These are phyloP conservation scores for Andrena marginata DNA, from an alignment of 2,888 invertebrate species.

Conservation along the genomic window DNA sequence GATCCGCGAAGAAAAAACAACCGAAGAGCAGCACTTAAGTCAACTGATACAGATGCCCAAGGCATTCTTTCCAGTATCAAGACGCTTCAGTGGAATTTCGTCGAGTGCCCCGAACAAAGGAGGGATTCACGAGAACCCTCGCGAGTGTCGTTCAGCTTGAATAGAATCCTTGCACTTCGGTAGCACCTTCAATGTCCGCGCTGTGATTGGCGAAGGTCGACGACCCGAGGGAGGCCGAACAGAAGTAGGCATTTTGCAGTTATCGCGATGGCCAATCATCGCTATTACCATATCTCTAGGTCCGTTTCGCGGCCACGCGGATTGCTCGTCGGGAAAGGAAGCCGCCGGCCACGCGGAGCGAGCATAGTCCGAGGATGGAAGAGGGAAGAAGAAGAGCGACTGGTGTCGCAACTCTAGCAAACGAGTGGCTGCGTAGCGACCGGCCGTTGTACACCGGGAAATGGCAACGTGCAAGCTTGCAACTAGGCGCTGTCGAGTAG, in stretches of 20 bases:
- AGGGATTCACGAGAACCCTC: not conserved
- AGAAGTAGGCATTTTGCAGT: constrained; percentile 54
- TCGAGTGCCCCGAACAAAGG: not conserved
- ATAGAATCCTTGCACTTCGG: not conserved
- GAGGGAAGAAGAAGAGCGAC: constrained; percentile 9
- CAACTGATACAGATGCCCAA: too few relatives aligned
- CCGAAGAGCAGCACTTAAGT: too few relatives aligned
- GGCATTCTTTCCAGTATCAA: too few relatives aligned
- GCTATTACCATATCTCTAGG: constrained; percentile 45
- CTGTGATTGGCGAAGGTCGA: constrained; percentile 30
- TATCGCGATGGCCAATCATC: constrained; percentile 46
- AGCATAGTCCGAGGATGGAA: not conserved
- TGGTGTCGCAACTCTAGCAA: constrained; percentile 40
- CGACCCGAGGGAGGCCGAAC: constrained; percentile 26
- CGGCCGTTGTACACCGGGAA: constrained; percentile 78
- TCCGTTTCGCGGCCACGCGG: constrained; percentile 1
- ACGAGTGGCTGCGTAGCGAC: constrained; percentile 59
- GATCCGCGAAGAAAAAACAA: too few relatives aligned
- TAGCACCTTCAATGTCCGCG: not conserved
- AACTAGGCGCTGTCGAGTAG: constrained; percentile 37
- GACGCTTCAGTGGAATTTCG: too few relatives aligned
- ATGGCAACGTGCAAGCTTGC: constrained; percentile 69
- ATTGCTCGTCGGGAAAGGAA: constrained; percentile 1
- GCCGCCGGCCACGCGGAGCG: not conserved
- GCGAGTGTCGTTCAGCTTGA: not conserved